Evolutionary conservation across 2,113 vertebrate genomes (phyloP).

Genomic region (Picathartes gymnocephalus): DNA sequence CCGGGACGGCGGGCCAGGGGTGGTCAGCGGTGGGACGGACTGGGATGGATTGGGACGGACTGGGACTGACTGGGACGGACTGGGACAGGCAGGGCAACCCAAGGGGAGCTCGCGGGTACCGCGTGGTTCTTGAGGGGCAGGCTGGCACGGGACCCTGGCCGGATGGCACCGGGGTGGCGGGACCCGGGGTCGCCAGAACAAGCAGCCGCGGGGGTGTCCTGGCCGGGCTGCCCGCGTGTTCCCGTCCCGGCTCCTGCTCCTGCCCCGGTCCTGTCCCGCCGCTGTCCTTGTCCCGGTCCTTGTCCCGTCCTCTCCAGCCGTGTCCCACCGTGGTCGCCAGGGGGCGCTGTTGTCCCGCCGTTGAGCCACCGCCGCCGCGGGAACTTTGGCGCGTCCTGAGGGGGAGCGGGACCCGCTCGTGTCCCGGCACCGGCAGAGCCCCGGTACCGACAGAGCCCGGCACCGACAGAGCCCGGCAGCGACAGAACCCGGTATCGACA

Average conservation of each 20-base stretch:
- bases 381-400: not conserved
- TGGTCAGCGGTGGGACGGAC: not conserved
- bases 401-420: not conserved
- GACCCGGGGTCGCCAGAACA: too few relatives aligned
- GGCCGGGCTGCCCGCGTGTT: not conserved
- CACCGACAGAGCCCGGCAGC: too few relatives aligned
- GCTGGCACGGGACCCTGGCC: too few relatives aligned
- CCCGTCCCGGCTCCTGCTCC: not conserved
- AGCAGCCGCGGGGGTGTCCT: not conserved
- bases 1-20: not conserved
- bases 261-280: not conserved
- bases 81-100: too few relatives aligned
- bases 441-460: not conserved
- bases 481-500: not conserved
- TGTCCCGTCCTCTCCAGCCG: not conserved
- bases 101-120: too few relatives aligned
- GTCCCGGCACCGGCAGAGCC: not conserved
- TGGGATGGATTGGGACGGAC: not conserved
- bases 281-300: not conserved
- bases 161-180: not conserved
- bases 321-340: not conserved
- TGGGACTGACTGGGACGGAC: too few relatives aligned
- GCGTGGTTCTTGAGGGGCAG: not conserved
- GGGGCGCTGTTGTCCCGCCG: slow-evolving; percentile 29
- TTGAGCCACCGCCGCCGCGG: not conserved